phyloP scores from a whole-genome alignment of 2,888 invertebrate genomes.

The Allygus modestus region DNA sequence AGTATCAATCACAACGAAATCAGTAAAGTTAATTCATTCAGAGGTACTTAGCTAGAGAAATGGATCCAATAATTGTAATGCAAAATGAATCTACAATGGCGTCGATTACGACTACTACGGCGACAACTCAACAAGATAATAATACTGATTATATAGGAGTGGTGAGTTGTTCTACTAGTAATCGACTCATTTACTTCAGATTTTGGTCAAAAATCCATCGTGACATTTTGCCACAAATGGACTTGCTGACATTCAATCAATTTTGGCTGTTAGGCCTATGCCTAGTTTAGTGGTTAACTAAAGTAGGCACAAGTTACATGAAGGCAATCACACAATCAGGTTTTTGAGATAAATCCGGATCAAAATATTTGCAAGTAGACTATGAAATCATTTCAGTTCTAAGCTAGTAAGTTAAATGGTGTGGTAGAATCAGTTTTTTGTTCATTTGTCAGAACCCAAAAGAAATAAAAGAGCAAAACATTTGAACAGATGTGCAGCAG shows the following conservation, averaged over 20 bases:
- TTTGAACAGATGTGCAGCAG: no score
- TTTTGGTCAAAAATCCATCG: not conserved
- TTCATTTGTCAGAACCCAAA: no score
- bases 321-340: not conserved
- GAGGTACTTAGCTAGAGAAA: no score
- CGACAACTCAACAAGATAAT: slow-evolving; percentile 16
- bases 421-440: no score
- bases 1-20: no score
- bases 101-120: not conserved
- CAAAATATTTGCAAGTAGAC: no score
- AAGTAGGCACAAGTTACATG: not conserved
- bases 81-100: not conserved
- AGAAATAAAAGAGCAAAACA: no score
- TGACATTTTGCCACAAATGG: no score
- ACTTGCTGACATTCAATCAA: not conserved
- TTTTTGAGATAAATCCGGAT: no score
- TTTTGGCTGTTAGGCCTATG: not conserved
- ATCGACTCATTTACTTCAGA: not conserved
- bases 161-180: not conserved
- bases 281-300: not conserved
- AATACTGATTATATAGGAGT: slow-evolving; percentile 20
- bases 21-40: not conserved
- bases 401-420: no score
- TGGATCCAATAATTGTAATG: not conserved
- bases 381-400: no score